Conservation (phyloP, 1,140 invertebrate species). For the Pseudomyrmex flavicornis region DNA sequence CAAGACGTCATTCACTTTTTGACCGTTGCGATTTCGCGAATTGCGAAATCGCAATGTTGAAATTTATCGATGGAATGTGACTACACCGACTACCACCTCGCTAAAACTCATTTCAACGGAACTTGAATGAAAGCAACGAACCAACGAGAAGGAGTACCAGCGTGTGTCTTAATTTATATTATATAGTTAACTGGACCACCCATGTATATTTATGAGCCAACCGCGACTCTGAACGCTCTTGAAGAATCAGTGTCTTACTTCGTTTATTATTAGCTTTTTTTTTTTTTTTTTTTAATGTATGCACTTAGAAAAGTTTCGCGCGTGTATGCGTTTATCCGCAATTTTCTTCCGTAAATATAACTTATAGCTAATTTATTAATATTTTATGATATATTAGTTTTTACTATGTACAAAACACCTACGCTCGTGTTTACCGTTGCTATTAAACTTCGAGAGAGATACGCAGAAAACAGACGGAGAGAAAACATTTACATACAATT, state of each 20-base stretch:
- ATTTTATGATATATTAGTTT: conserved; percentile 81
- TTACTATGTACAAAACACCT: conserved; percentile 80
- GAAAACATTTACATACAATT: conserved; percentile 66
- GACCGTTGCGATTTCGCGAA: conserved; percentile 20
- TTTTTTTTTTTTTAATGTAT: conserved; percentile 44
- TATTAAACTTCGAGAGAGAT: conserved; percentile 67
- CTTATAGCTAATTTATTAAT: conserved; percentile 72
- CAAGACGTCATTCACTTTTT: conserved; percentile 29
- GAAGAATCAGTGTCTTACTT: conserved; percentile 70
- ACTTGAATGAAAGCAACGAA: conserved; percentile 42
- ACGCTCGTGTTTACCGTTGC: conserved; percentile 69
- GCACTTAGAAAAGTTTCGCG: conserved; percentile 71
- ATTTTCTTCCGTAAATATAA: conserved; percentile 53
- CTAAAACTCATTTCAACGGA: conserved; percentile 53
- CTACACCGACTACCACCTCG: conserved; percentile 34
- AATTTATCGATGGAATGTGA: conserved; percentile 67
- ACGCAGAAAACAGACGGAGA: conserved; percentile 76
- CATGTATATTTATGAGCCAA: conserved; percentile 72
- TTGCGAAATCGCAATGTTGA: conserved; percentile 32
- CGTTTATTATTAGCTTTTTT: conserved; percentile 68
- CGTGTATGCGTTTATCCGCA: conserved; percentile 45
- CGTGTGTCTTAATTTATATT: conserved; percentile 79
- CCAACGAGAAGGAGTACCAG: conserved; percentile 76
- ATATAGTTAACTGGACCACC: conserved; percentile 80
- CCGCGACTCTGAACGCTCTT: conserved; percentile 71